These are phyloP conservation scores for Phengaris arion DNA, from an alignment of 2,888 invertebrate genomes.

Conservation along the genomic window DNA sequence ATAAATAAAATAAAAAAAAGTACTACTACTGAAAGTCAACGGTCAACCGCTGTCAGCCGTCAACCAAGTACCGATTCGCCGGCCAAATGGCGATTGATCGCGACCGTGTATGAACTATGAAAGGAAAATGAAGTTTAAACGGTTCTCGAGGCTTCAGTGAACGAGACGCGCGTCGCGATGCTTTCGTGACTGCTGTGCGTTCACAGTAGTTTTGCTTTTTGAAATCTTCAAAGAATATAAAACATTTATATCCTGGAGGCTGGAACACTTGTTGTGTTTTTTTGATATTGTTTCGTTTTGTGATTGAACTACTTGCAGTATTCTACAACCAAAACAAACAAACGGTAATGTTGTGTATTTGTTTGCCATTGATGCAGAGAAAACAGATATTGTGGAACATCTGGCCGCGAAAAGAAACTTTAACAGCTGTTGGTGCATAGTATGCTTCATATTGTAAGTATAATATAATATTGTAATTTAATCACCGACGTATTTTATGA, in stretches of 20 bases:
- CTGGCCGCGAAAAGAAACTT: conserved; percentile 51
- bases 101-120: background rate
- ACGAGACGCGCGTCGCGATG: conserved; percentile 68
- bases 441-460: conserved; percentile 74
- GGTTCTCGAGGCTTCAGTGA: conserved; percentile 52
- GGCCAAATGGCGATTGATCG: conserved; percentile 23
- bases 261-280: conserved; percentile 34
- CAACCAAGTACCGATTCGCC: background rate
- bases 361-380: conserved; percentile 55
- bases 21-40: too few species aligned
- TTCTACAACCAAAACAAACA: conserved; percentile 46
- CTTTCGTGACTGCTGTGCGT: conserved; percentile 70
- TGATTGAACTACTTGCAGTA: conserved; percentile 38
- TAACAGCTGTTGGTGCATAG: conserved; percentile 70
- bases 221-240: conserved; percentile 36
- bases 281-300: conserved; percentile 28
- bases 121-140: conserved; percentile 39
- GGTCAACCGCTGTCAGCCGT: background rate
- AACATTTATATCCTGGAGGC: conserved; percentile 32
- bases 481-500: too few species aligned
- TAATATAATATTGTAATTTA: background rate
- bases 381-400: conserved; percentile 49
- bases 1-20: background rate
- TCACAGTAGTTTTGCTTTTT: conserved; percentile 55
- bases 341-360: conserved; percentile 65